phyloP scores from a whole-genome alignment of 64 coral and sea anemone species.

The Orbicella faveolata region DNA sequence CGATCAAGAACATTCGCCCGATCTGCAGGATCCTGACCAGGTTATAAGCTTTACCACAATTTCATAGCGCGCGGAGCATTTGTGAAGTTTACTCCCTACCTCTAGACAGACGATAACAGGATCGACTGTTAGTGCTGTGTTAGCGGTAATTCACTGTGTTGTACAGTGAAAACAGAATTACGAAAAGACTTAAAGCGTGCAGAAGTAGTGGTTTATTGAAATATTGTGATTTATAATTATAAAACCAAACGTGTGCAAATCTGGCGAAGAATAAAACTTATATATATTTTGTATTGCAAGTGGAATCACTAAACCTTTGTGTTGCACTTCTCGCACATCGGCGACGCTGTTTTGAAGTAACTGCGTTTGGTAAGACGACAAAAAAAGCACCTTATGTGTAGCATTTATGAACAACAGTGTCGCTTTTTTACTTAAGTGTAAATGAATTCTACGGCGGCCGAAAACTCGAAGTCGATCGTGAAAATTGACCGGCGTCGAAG shows the following conservation, averaged over 20 bases:
- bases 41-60: not conserved
- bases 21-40: not conserved
- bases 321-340: too few relatives aligned
- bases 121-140: not conserved
- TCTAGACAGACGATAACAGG: too few relatives aligned
- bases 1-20: not conserved
- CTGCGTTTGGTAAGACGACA: too few relatives aligned
- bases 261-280: not conserved
- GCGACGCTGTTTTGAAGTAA: too few relatives aligned
- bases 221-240: not conserved
- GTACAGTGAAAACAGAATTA: not conserved
- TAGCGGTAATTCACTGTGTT: not conserved
- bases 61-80: not conserved
- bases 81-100: not conserved
- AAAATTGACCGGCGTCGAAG: too few relatives aligned
- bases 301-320: not conserved
- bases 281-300: not conserved
- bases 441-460: too few relatives aligned
- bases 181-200: not conserved
- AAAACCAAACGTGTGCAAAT: not conserved
- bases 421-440: too few relatives aligned
- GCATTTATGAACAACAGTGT: too few relatives aligned
- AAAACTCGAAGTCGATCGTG: too few relatives aligned
- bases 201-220: not conserved
- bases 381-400: too few relatives aligned